Base-by-base conservation (phyloP, 2,888 invertebrate species). In the Amitus sp. region DNA sequence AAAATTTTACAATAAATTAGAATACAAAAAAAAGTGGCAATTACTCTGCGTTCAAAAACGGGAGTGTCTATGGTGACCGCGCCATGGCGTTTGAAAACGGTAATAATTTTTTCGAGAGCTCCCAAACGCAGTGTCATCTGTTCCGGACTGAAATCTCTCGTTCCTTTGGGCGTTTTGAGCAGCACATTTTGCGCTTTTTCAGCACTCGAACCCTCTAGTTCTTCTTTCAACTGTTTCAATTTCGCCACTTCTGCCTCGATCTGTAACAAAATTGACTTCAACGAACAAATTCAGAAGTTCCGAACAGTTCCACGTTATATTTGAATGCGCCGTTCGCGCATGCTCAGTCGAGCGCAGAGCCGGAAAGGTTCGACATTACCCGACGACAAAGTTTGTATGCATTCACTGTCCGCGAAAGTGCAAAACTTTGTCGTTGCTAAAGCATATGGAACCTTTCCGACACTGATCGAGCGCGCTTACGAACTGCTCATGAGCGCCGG, bases 61-160 rank as follows among this genome's bases (percentile, higher is more conserved):
- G 98, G 98, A 18, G 98, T 98, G 77, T 99, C 99, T 77, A 99
- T 97, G 15, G 96, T 95, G 79, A 96, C 96, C 13, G 97, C 99
- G 33, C 99, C 99, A 77, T 99, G 98, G 66, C 91, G 91, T 80
- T 98, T 96, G 80, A 99, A 99, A 53, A 96, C 92, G 2, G 87
- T 82, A 17, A 93, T 87, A 65, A 99, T 94, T 82, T 93, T 95
- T 61, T 92, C 88, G 67, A 99, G 85, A 1, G 96, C 94, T 60
- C 87, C 86, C 73, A 94, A 90, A 23, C 98, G 87, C 58, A 99
- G 86, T 0, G 94, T 90, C 97, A 98, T 99, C 83, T 98, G 96
- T 72, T 93, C 90, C 0, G 98, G 96, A 58, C 88, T 91, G 84
- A 94, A 98, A 81, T 99, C 99, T 55, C 97, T 86, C 0, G 98